Percentiles rank a stretch among this genome's conserved stretches.
Evolutionary conservation across 64 coral and sea anemone species (phyloP).

Genomic region (Anthopleura sola): DNA sequence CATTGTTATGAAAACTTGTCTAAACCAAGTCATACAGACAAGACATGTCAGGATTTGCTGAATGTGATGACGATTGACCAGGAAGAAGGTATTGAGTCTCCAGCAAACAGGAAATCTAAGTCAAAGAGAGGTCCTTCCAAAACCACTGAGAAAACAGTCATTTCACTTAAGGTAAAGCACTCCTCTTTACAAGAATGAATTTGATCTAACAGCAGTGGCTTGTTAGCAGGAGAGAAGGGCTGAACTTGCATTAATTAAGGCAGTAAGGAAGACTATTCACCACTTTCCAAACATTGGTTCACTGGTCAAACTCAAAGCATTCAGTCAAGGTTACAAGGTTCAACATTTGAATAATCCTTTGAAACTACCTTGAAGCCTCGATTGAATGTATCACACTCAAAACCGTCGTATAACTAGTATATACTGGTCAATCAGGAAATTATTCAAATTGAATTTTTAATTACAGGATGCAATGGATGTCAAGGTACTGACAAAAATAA

Average conservation of each 20-base stretch:
- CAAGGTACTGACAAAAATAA: constrained; percentile 32
- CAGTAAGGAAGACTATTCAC: no score
- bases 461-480: constrained; percentile 52
- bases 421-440: not conserved
- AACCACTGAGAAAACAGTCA: not conserved
- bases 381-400: no score
- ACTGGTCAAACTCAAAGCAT: no score
- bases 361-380: no score
- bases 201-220: no score
- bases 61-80: not conserved
- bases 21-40: not conserved
- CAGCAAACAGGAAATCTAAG: not conserved
- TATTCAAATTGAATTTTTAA: not conserved
- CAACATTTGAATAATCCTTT: no score
- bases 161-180: not conserved
- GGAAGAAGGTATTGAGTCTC: not conserved
- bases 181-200: not conserved
- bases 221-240: no score
- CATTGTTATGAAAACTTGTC: not conserved
- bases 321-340: no score
- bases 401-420: no score
- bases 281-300: no score
- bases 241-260: no score
- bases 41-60: not conserved
- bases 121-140: not conserved